A percentile compares a stretch with the other conserved stretches of the same genome.
phyloP scores from a whole-genome alignment of 1,140 invertebrate species.

The Tetramorium parvispinum region DNA sequence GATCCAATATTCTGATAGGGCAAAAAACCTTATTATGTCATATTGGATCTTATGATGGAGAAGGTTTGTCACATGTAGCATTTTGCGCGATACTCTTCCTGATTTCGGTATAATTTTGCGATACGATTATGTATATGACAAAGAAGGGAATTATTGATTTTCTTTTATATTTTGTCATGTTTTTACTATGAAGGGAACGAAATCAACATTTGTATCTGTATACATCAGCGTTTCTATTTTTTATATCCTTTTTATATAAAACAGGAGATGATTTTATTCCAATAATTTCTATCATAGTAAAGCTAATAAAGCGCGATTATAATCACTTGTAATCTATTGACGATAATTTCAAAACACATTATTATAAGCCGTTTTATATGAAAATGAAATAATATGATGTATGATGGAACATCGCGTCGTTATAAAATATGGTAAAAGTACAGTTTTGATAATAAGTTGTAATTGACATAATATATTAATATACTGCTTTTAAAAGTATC shows the following conservation, averaged over 20 bases:
- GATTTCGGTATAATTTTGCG: neutral
- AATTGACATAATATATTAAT: conserved; percentile 41
- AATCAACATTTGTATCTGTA: neutral
- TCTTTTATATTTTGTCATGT: neutral
- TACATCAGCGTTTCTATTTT: neutral
- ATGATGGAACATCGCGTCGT: neutral
- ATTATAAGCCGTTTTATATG: neutral
- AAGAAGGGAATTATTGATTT: conserved; percentile 6
- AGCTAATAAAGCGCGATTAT: neutral
- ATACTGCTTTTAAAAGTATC: conserved; percentile 20
- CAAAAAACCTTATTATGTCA: neutral
- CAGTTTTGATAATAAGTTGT: conserved; percentile 17
- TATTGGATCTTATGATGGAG: neutral
- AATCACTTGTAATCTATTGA: neutral
- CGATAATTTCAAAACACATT: conserved; percentile 7
- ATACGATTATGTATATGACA: neutral
- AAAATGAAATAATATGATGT: conserved; percentile 4
- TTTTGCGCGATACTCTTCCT: neutral
- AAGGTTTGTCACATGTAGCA: neutral
- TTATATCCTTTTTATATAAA: neutral
- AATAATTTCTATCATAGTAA: neutral
- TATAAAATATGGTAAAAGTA: neutral
- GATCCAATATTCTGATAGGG: neutral
- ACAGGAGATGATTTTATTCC: neutral
- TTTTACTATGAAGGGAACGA: neutral